A percentile compares a stretch with the other conserved stretches of the same genome.
These are phyloP conservation scores for Aurelia aurita complex sp. Pacific DNA, from an alignment of 30 jellyfish, hydroid and myxozoan species.

Conservation along the genomic window DNA sequence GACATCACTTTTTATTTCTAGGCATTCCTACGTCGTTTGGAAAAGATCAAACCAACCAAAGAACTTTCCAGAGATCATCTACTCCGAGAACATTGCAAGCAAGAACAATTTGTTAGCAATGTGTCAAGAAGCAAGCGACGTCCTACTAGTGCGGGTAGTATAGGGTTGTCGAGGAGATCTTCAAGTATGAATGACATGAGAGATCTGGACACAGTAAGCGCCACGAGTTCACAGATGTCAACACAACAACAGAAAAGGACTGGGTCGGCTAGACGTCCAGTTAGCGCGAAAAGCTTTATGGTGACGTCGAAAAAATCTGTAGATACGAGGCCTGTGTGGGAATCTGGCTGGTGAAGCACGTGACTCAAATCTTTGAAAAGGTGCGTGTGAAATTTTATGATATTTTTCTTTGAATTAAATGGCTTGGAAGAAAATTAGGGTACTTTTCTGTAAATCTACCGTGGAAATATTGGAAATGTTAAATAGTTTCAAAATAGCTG, in stretches of 20 bases:
- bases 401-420: no score
- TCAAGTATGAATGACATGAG: slow-evolving; percentile 54
- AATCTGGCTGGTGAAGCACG: slow-evolving; percentile 64
- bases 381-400: no score
- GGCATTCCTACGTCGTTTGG: slow-evolving; percentile 75
- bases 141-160: slow-evolving; percentile 46
- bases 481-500: no score
- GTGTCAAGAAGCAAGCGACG: slow-evolving; percentile 75
- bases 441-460: no score
- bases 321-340: slow-evolving; percentile 68
- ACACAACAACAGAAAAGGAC: slow-evolving; percentile 16
- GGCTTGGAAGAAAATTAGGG: no score
- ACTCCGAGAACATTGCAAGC: slow-evolving; percentile 65
- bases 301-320: not conserved
- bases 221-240: slow-evolving; percentile 44
- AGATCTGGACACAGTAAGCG: slow-evolving; percentile 48
- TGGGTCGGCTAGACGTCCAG: slow-evolving; percentile 26
- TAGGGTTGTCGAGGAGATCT: slow-evolving; percentile 18
- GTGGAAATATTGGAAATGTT: no score
- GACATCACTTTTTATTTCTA: not conserved
- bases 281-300: slow-evolving; percentile 11
- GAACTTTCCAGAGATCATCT: slow-evolving; percentile 71
- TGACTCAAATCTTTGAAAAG: no score
- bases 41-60: slow-evolving; percentile 88
- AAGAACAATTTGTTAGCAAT: slow-evolving; percentile 51